These are phyloP conservation scores for Sipha maydis DNA, from an alignment of 2,888 invertebrate species.

Conservation along the genomic window DNA sequence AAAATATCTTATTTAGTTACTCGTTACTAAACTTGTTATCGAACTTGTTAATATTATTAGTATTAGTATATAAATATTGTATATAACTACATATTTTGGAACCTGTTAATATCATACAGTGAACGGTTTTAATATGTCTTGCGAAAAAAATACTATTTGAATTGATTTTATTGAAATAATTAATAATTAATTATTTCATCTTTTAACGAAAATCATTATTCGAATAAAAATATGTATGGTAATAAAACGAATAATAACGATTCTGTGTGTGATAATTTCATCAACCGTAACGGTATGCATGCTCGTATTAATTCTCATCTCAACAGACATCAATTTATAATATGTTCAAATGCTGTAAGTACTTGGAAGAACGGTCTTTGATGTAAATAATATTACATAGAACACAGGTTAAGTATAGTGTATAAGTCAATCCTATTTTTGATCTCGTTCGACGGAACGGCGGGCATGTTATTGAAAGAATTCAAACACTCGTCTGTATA, in stretches of 20 bases:
- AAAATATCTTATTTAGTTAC: too few species aligned
- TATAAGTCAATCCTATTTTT: not conserved
- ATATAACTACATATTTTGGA: not conserved
- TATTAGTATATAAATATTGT: not conserved
- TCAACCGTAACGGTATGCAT: not conserved
- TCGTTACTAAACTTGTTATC: too few species aligned
- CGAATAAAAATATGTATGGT: not conserved
- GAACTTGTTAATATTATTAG: not conserved
- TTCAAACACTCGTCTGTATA: not conserved
- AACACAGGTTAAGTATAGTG: not conserved
- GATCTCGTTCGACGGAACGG: not conserved
- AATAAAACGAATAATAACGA: not conserved
- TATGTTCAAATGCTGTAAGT: not conserved
- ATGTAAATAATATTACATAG: not conserved
- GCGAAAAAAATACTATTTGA: too few species aligned
- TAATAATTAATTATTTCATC: too few species aligned
- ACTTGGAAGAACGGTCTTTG: not conserved
- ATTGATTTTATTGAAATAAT: too few species aligned
- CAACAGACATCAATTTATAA: not conserved
- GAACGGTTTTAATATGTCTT: too few species aligned
- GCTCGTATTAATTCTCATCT: not conserved
- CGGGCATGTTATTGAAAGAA: not conserved
- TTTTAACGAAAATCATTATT: not conserved
- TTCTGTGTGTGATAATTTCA: not conserved
- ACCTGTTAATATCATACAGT: not conserved